Evolutionary conservation across 2,113 vertebrate species (phyloP).

Genomic region (Azemiops feae): DNA sequence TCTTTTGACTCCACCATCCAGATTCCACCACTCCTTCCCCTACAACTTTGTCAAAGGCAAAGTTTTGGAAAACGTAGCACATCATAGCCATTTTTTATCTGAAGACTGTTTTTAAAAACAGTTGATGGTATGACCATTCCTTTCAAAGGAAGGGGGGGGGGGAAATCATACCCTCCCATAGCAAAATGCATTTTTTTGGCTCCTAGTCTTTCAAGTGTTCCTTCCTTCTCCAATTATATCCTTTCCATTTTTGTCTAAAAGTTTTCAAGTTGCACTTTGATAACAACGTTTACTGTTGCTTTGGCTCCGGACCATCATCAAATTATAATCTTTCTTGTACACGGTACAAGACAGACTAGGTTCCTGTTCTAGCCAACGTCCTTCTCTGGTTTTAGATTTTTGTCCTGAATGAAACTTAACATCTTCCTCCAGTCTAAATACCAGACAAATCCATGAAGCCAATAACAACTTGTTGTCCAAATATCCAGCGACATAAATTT

Average conservation of each 20-base stretch:
- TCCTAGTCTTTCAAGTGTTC: not conserved
- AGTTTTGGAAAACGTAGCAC: not conserved
- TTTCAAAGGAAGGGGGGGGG: not conserved
- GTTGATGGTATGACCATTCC: not conserved
- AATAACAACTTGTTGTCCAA: constrained; percentile 60
- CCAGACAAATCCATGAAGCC: constrained; percentile 55
- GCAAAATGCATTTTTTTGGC: not conserved
- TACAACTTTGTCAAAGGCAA: not conserved
- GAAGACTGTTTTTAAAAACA: not conserved
- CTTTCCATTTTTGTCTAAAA: constrained; percentile 11
- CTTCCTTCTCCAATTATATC: not conserved
- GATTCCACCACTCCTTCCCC: too few species aligned
- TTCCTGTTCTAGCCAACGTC: constrained; percentile 52
- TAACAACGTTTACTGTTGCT: not conserved
- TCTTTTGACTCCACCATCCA: too few species aligned
- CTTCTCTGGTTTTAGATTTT: constrained; percentile 67
- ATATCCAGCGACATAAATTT: constrained; percentile 19
- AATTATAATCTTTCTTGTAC: constrained; percentile 30
- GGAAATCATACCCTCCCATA: not conserved
- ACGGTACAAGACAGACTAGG: constrained; percentile 28
- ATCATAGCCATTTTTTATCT: not conserved
- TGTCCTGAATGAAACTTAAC: constrained; percentile 65
- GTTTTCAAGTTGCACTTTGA: not conserved
- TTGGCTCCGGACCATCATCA: constrained; percentile 33
- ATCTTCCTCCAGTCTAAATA: constrained; percentile 60